Conservation (phyloP, 2,797 vertebrate species). For the Tapirus indicus region DNA sequence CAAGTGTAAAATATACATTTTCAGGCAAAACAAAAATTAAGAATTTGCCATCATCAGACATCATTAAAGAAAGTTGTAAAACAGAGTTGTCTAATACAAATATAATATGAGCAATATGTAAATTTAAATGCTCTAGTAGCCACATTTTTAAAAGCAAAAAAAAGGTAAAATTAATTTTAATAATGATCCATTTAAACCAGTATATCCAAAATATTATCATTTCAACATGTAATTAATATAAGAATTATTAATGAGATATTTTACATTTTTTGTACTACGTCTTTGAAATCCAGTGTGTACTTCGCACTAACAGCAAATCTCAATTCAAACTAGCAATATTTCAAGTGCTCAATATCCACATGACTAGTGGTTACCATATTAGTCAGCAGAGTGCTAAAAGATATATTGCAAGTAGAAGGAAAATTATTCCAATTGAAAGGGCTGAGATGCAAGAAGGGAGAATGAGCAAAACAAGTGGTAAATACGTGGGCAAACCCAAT, state of each 20-base stretch:
- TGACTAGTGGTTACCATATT: accelerated
- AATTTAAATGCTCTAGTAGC: background rate
- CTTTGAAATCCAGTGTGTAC: background rate
- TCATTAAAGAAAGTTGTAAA: conserved; percentile 8
- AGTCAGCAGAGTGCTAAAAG: background rate
- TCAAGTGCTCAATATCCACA: background rate
- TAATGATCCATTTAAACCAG: background rate
- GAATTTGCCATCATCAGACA: background rate
- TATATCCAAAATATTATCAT: background rate
- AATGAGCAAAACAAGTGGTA: background rate
- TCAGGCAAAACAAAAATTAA: conserved; percentile 10
- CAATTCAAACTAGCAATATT: background rate
- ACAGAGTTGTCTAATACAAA: background rate
- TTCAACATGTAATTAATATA: background rate
- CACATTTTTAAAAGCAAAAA: conserved; percentile 9
- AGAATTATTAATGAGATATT: background rate
- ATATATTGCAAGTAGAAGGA: background rate
- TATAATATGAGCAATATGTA: background rate
- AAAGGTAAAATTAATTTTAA: background rate
- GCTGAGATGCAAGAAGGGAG: background rate
- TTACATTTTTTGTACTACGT: background rate
- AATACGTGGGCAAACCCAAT: background rate
- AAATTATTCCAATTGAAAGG: background rate
- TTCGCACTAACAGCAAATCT: background rate
- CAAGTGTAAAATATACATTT: background rate